Evolutionary conservation across 1,140 invertebrate species (phyloP).

Genomic region (Diorhabda elongata): DNA sequence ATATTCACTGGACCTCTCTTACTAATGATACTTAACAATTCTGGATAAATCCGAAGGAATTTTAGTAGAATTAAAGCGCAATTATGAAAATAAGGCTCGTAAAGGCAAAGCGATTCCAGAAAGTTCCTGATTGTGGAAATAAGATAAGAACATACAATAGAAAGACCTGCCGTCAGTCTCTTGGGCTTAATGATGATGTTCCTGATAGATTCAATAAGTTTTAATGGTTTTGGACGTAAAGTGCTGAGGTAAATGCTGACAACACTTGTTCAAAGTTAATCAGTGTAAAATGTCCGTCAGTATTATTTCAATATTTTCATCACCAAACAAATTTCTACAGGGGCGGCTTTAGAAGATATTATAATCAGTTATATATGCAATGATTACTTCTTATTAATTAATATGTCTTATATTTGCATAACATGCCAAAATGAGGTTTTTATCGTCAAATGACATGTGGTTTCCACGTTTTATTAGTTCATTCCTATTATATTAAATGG

Average conservation of each 20-base stretch:
- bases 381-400: no score
- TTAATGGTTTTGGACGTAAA: constrained; percentile 2
- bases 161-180: not conserved
- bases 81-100: not conserved
- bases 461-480: no score
- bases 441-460: no score
- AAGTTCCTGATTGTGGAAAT: not conserved
- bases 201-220: constrained; percentile 2
- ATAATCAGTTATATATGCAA: no score
- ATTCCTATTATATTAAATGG: no score
- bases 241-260: not conserved
- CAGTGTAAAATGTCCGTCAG: not conserved
- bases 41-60: not conserved
- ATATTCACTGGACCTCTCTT: not conserved
- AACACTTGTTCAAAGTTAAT: not conserved
- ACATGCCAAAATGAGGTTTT: no score
- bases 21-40: not conserved
- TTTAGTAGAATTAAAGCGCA: not conserved
- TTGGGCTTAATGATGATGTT: not conserved
- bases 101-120: not conserved
- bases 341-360: not conserved
- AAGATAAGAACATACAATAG: constrained; percentile 2
- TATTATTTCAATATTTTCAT: not conserved
- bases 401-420: no score
- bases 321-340: not conserved